These are phyloP conservation scores for Automeris io DNA, from an alignment of 2,888 invertebrate genomes.

Conservation along the genomic window DNA sequence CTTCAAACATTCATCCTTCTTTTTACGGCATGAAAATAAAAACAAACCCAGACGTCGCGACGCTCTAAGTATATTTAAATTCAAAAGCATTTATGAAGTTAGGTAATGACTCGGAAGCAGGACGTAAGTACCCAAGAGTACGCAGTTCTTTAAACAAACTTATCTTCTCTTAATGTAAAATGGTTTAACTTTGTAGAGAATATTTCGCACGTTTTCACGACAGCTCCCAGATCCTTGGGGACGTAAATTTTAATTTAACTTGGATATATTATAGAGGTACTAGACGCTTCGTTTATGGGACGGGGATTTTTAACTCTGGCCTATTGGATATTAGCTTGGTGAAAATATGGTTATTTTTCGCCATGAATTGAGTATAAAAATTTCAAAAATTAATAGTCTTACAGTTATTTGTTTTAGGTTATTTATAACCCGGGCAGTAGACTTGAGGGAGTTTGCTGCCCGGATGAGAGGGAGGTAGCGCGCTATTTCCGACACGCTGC, in stretches of 20 bases:
- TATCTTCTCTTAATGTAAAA: slow-evolving; percentile 22
- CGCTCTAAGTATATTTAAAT: no score
- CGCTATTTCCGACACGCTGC: no score
- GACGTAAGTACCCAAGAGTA: slow-evolving; percentile 25
- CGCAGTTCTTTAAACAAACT: slow-evolving; percentile 19
- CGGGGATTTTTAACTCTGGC: not conserved
- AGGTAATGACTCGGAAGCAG: slow-evolving; percentile 29
- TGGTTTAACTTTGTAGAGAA: slow-evolving; percentile 22
- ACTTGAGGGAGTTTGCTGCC: no score
- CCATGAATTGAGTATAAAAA: not conserved
- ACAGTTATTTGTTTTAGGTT: no score
- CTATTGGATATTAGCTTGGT: not conserved
- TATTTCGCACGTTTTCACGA: slow-evolving; percentile 30
- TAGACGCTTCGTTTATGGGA: slow-evolving; percentile 9
- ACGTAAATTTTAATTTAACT: slow-evolving; percentile 25
- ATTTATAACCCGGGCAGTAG: no score
- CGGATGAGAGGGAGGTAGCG: no score
- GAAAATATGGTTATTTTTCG: not conserved
- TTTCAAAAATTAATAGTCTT: no score
- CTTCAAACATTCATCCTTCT: no score
- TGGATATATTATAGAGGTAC: slow-evolving; percentile 14
- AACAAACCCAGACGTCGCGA: no score
- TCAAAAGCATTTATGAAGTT: slow-evolving; percentile 19
- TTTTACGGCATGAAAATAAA: no score
- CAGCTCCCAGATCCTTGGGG: slow-evolving; percentile 21